Evolutionary conservation across 2,113 vertebrate species (phyloP).

Genomic region (Vireo altiloquus): DNA sequence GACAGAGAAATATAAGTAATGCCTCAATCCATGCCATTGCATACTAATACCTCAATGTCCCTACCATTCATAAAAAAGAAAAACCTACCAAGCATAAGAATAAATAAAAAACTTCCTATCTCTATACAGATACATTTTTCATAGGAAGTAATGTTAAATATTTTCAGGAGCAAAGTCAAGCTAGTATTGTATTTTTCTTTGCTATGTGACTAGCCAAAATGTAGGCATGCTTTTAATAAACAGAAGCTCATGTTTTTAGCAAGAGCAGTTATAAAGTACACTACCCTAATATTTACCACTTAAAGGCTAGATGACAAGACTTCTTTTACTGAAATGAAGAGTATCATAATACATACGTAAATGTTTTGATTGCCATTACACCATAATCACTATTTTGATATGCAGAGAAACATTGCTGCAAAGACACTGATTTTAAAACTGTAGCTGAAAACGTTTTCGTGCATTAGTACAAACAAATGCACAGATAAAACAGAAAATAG

Average conservation of each 20-base stretch:
- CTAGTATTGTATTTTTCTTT: not conserved
- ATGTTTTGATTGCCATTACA: not conserved
- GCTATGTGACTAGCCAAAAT: not conserved
- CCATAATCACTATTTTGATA: not conserved
- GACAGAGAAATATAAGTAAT: not conserved
- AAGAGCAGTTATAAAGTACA: not conserved
- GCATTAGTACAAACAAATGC: not conserved
- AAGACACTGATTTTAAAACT: not conserved
- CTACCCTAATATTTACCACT: not conserved
- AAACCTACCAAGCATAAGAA: not conserved
- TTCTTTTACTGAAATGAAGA: not conserved
- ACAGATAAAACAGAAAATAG: not conserved
- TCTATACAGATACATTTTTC: not conserved
- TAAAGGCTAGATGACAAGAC: not conserved
- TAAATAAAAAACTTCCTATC: not conserved
- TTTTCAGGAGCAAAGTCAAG: not conserved
- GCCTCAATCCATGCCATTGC: not conserved
- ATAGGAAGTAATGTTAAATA: not conserved
- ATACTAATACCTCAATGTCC: not conserved
- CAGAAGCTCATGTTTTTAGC: not conserved
- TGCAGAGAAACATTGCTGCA: not conserved
- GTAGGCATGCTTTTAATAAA: not conserved
- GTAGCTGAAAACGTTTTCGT: accelerated
- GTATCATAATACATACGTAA: not conserved
- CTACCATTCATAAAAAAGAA: not conserved